phyloP scores from a whole-genome alignment of 2,113 vertebrate genomes.

The Plotosus lineatus region DNA sequence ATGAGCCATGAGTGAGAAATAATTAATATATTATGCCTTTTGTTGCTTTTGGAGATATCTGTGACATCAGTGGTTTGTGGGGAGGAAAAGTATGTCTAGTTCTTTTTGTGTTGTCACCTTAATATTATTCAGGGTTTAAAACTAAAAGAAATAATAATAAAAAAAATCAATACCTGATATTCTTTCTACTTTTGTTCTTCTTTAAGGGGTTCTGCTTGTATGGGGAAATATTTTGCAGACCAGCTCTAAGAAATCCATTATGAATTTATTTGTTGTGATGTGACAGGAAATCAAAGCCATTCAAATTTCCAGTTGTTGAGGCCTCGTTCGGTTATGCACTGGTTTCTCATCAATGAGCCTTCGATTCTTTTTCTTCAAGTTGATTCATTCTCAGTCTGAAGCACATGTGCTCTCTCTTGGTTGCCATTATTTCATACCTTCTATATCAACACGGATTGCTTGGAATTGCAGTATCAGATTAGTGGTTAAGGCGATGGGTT shows the following conservation, averaged over 20 bases:
- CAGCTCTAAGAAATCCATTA: slow-evolving; percentile 10
- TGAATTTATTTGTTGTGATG: slow-evolving; percentile 6
- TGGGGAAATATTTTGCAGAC: neutral
- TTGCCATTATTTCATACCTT: neutral
- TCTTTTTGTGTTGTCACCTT: neutral
- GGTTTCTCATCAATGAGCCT: slow-evolving; percentile 10
- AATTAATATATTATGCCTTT: slow-evolving; percentile 5
- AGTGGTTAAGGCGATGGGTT: no score
- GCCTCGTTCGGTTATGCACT: neutral
- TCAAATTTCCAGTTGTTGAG: neutral
- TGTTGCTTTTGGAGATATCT: neutral
- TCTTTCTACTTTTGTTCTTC: neutral
- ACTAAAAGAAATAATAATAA: neutral
- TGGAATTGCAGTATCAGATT: no score
- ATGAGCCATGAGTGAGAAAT: neutral
- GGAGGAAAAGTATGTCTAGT: neutral
- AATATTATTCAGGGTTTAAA: neutral
- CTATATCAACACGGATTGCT: no score
- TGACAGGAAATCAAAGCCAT: slow-evolving; percentile 42
- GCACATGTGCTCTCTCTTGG: neutral
- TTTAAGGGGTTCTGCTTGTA: neutral
- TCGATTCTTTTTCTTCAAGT: neutral
- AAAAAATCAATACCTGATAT: neutral
- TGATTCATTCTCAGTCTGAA: neutral
- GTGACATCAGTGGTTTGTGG: neutral